Base-by-base conservation (phyloP, 2,113 vertebrate genomes). In the Apodemus sylvaticus region DNA sequence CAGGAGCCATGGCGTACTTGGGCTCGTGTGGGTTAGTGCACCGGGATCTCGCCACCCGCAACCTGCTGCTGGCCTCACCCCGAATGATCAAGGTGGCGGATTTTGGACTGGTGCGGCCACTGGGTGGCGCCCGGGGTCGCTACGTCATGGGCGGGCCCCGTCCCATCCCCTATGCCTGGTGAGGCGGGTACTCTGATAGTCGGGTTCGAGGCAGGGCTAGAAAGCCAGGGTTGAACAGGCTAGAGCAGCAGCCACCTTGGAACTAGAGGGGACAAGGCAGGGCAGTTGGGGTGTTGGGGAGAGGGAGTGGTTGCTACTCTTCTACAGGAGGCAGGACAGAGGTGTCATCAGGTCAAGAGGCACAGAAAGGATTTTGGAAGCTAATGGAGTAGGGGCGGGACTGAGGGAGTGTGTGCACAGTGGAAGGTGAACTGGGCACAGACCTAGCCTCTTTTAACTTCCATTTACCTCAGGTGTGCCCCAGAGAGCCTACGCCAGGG, bases 111-210 rank as follows among this genome's bases (percentile, higher is more conserved):
- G 99, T 99, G 98, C 98, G 99, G 81, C 98, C 98, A 0, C 98
- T 99, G 91, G 94, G 93, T 53, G 97, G 98, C 0, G 98, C 99
- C 24, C 92, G 34, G 0, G 99, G 99, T 81, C 99, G 99, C 74
- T 99, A 99, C 31, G 86, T 99, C 94, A 99, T 99, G 99, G 98
- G 98, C 0, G 98, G 99, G 0, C 99, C 99, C 93, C 98, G 98
- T 24, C 98, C 98, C 51, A 99, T 99, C 95, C 99, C 99, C 0
- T 99, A 99, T 10, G 99, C 99, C 10, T 99, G 99, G 99, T 99
- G 97, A 92, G 93, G 4, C 2, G 0, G 10, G 5, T 31, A 13
- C 16, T 42, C 3, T 9, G 39, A 0, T 42, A 36, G 48, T 29
- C 36, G 0, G 45, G 14, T 1, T 71, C 22, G 12, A 68, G 31